Percentiles rank a stretch among this genome's conserved stretches.
Conservation (phyloP, 2,113 vertebrate genomes). For the Coturnix japonica region DNA sequence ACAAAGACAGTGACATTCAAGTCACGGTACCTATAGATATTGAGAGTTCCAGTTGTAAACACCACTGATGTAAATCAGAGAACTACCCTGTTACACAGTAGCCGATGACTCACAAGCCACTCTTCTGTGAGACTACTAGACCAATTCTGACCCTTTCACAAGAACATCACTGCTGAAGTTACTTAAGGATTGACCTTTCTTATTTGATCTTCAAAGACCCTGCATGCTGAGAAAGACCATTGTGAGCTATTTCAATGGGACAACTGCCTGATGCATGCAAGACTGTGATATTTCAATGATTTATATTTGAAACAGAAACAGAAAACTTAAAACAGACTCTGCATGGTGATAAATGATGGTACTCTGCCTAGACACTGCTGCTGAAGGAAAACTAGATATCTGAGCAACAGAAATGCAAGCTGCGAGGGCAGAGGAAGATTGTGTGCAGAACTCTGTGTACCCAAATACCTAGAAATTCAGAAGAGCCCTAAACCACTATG, state of each 20-base stretch:
- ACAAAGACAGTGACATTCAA: slow-evolving; percentile 61
- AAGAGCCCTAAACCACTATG: not conserved
- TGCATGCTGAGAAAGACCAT: slow-evolving; percentile 61
- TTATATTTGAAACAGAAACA: slow-evolving; percentile 70
- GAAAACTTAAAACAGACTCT: slow-evolving; percentile 70
- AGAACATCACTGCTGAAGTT: slow-evolving; percentile 57
- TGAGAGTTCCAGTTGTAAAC: slow-evolving; percentile 29
- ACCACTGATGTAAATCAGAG: slow-evolving; percentile 17
- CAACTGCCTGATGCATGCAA: slow-evolving; percentile 63
- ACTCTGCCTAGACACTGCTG: slow-evolving; percentile 54
- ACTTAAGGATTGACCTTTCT: slow-evolving; percentile 58
- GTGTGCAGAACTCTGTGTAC: not conserved
- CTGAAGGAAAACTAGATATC: slow-evolving; percentile 47
- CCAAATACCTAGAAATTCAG: slow-evolving; percentile 3
- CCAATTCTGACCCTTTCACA: slow-evolving; percentile 39
- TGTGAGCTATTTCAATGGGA: slow-evolving; percentile 51
- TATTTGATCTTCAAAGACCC: slow-evolving; percentile 76
- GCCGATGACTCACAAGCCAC: slow-evolving; percentile 25
- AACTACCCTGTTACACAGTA: slow-evolving; percentile 50
- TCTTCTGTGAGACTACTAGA: slow-evolving; percentile 26
- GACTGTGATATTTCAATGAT: slow-evolving; percentile 59
- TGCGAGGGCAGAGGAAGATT: not conserved
- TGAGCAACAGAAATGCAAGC: slow-evolving; percentile 6
- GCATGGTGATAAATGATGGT: slow-evolving; percentile 53
- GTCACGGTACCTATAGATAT: slow-evolving; percentile 58